Evolutionary conservation across 2,888 invertebrate species (phyloP).

Genomic region (Timema podura): DNA sequence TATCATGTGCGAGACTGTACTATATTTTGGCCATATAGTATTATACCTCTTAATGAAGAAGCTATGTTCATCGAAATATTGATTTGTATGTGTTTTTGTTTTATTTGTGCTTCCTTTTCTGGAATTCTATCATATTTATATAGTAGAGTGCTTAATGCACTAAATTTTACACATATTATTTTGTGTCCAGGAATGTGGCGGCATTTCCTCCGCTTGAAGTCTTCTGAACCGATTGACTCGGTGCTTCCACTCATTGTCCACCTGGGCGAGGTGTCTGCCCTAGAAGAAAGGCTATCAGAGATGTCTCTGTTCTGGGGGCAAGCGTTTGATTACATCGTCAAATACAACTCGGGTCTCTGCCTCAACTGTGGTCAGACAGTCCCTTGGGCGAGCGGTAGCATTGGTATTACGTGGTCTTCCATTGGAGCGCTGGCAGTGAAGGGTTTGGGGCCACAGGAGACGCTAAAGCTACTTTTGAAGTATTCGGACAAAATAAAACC

Average conservation of each 20-base stretch:
- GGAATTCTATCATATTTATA: no score
- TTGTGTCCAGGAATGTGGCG: neutral
- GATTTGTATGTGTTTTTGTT: no score
- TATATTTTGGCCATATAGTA: no score
- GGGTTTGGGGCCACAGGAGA: slow-evolving; percentile 55
- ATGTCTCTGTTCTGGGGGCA: slow-evolving; percentile 59
- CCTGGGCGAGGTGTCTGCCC: slow-evolving; percentile 54
- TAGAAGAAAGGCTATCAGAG: slow-evolving; percentile 47
- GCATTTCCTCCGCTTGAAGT: neutral
- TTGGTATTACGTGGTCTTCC: neutral
- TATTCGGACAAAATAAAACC: slow-evolving; percentile 53
- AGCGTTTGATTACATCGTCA: slow-evolving; percentile 52
- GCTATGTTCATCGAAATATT: no score
- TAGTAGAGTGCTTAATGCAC: no score
- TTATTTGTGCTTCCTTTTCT: no score
- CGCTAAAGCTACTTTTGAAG: slow-evolving; percentile 54
- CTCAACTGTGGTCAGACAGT: slow-evolving; percentile 52
- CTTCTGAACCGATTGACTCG: neutral
- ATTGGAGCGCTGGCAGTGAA: slow-evolving; percentile 57
- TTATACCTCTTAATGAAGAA: no score
- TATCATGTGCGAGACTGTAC: no score
- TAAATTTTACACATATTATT: no score
- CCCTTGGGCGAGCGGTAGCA: neutral
- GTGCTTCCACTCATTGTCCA: slow-evolving; percentile 56
- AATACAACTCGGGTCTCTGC: slow-evolving; percentile 55